phyloP scores from a whole-genome alignment of 2,113 vertebrate species.

The Ivindomyrus marchei region DNA sequence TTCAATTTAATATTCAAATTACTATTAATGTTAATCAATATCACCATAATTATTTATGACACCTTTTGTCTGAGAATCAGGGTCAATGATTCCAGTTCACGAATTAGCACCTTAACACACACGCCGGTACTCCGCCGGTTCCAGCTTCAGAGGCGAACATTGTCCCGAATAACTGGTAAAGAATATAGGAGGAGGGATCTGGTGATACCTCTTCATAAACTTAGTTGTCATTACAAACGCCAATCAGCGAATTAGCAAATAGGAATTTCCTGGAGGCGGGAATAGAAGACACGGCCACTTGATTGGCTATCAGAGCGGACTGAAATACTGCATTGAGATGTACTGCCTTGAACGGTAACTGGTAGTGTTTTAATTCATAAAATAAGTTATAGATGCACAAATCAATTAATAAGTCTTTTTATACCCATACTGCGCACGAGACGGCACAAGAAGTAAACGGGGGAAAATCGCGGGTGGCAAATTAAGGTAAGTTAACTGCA shows the following conservation, averaged over 20 bases:
- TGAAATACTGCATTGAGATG: neutral
- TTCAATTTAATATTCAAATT: neutral
- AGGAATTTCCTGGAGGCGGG: neutral
- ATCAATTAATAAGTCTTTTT: neutral
- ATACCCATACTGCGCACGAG: neutral
- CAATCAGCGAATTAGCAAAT: neutral
- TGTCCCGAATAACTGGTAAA: neutral
- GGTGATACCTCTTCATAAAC: neutral
- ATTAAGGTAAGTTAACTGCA: constrained; percentile 18
- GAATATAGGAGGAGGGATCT: neutral
- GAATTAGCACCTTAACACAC: neutral
- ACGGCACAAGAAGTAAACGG: neutral
- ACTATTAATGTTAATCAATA: neutral
- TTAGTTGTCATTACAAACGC: neutral
- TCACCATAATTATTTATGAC: neutral
- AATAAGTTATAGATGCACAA: neutral
- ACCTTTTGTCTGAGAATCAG: neutral
- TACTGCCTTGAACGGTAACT: neutral
- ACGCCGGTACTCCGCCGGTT: neutral
- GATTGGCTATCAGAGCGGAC: neutral
- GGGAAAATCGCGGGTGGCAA: neutral
- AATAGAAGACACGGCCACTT: neutral
- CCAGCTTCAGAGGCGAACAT: neutral
- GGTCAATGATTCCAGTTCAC: neutral
- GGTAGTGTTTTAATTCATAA: neutral